phyloP scores from a whole-genome alignment of 1,140 invertebrate species.

The Parasteatoda tepidariorum region DNA sequence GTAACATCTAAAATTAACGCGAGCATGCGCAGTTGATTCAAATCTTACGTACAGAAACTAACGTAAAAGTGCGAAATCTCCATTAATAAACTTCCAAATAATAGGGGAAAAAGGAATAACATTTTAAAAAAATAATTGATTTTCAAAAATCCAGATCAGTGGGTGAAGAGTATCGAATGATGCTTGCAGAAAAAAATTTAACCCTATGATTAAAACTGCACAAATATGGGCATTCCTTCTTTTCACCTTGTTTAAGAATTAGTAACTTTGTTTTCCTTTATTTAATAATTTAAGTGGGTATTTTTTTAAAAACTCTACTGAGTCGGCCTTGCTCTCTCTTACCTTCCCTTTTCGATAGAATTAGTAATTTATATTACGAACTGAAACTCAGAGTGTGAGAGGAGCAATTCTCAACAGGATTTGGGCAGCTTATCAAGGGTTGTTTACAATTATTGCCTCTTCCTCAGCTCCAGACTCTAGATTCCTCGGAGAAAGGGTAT shows the following conservation, averaged over 20 bases:
- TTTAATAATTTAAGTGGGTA: slow-evolving; percentile 41
- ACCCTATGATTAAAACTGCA: too few relatives aligned
- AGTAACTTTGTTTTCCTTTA: slow-evolving; percentile 60
- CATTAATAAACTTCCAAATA: too few relatives aligned
- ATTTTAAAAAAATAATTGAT: too few relatives aligned
- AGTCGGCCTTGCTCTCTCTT: not conserved
- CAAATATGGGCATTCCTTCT: slow-evolving; percentile 46
- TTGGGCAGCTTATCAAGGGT: slow-evolving; percentile 44
- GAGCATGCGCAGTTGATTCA: too few relatives aligned
- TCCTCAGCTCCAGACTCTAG: not conserved
- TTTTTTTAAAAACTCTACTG: not conserved
- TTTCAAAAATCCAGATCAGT: too few relatives aligned
- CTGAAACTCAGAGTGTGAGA: slow-evolving; percentile 19
- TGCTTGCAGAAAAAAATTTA: too few relatives aligned
- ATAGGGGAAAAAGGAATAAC: too few relatives aligned
- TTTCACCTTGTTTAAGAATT: slow-evolving; percentile 60
- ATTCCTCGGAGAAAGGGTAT: too few relatives aligned
- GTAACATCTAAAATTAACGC: too few relatives aligned
- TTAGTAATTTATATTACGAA: slow-evolving; percentile 48
- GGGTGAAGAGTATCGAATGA: too few relatives aligned
- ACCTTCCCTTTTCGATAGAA: slow-evolving; percentile 25
- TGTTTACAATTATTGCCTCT: slow-evolving; percentile 39
- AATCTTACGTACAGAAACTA: too few relatives aligned
- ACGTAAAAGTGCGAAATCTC: too few relatives aligned
- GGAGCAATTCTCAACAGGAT: slow-evolving; percentile 22